Evolutionary conservation across 2,888 invertebrate genomes (phyloP).

Genomic region (Temnothorax rugatulus): DNA sequence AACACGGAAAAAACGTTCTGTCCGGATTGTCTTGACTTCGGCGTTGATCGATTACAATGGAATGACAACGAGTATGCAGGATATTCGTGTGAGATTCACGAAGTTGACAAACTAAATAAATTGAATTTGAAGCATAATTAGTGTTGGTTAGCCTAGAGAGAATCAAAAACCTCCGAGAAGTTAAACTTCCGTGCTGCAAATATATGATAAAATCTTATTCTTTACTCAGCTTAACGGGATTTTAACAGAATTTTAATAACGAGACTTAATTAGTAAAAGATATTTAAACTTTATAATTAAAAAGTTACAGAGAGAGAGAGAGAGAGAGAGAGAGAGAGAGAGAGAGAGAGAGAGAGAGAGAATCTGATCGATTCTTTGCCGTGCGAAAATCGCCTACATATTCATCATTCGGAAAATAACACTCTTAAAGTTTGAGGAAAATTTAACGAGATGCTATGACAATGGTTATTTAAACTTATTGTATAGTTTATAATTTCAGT

Average conservation of each 20-base stretch:
- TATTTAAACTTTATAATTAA: conserved; percentile 58
- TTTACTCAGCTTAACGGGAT: conserved; percentile 28
- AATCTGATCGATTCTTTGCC: background rate
- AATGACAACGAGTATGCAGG: background rate
- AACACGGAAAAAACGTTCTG: conserved; percentile 57
- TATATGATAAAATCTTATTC: conserved; percentile 52
- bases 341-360: background rate
- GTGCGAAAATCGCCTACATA: conserved; percentile 32
- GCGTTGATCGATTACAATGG: conserved; percentile 42
- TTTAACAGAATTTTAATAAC: conserved; percentile 49
- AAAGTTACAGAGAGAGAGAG: conserved; percentile 35
- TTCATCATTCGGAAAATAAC: conserved; percentile 37
- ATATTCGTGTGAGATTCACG: background rate
- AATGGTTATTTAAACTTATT: conserved; percentile 18
- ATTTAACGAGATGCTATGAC: conserved; percentile 26
- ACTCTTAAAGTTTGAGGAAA: background rate
- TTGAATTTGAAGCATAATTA: conserved; percentile 29
- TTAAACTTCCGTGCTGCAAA: conserved; percentile 26
- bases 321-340: background rate
- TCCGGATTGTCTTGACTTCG: conserved; percentile 46
- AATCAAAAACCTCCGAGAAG: conserved; percentile 29
- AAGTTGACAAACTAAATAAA: background rate
- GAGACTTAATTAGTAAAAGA: conserved; percentile 50
- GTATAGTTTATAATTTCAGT: background rate
- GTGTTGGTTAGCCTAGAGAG: background rate